Base-by-base conservation (phyloP, 2,888 invertebrate genomes). In the Nesidiocoris tenuis region DNA sequence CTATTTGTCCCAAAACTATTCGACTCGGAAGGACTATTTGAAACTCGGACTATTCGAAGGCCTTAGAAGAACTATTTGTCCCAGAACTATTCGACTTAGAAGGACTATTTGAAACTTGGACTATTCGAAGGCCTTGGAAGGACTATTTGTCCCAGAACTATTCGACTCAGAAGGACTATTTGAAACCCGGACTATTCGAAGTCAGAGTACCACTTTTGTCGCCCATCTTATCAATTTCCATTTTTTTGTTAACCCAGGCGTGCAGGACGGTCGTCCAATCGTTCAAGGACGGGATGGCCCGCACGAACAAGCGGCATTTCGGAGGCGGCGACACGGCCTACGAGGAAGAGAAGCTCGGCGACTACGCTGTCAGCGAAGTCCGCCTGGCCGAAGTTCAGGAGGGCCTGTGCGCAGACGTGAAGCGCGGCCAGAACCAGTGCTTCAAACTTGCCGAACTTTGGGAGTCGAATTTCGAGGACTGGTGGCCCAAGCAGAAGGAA, bases 311-410 rank as follows among this genome's bases (percentile, higher is more conserved):
- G 80, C 93, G 92, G 12, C 94, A 95, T 83, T 95, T 92, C 84
- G 96, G 94, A 81, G 96, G 96, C 1, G 96, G 96, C 0, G 96
- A 96, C 83, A 89, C 95, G 0, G 94, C 93, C 2, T 96, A 63
- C 24, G 96, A 96, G 83, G 94, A 95, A 83, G 90, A 94, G 82
- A 93, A 94, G 80, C 84, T 94, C 71, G 90, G 90, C 68, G 89
- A 90, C 0, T 96, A 96, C 83, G 89, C 91, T 78, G 90, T 88
- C 9, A 95, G 96, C 5, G 97, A 96, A 86, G 90, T 96, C 22
- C 87, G 98, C 66, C 85, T 97, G 57, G 89, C 94, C 16, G 98
- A 98, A 84, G 94, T 97, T 72, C 92, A 95, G 84, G 96, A 97
- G 82, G 86, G 89, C 21, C 84, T 96, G 5, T 98, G 98, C 83